Evolutionary conservation across 2,113 vertebrate genomes (phyloP).

Genomic region (Phrynosoma blainvillii): DNA sequence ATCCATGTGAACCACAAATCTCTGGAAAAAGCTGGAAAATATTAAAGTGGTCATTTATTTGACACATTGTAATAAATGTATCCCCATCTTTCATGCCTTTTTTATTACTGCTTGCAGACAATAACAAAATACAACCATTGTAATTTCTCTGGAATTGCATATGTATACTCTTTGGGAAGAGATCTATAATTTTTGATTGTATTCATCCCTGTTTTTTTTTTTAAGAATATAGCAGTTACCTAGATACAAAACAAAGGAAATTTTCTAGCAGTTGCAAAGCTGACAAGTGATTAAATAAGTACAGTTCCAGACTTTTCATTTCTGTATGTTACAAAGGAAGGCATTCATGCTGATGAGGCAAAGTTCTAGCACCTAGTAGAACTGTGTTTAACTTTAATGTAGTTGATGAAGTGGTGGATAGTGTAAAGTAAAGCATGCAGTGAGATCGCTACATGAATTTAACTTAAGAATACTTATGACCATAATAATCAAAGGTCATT

Average conservation of each 20-base stretch:
- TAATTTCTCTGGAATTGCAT: not conserved
- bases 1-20: conserved; percentile 20
- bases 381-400: not conserved
- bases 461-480: too few relatives aligned
- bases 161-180: not conserved
- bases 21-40: not conserved
- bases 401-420: not conserved
- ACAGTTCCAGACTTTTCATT: not conserved
- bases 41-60: not conserved
- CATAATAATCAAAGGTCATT: too few relatives aligned
- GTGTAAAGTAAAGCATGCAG: not conserved
- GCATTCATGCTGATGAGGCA: not conserved
- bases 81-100: not conserved
- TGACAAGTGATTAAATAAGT: conserved; percentile 7
- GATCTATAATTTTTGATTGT: conserved; percentile 25
- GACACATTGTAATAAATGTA: not conserved
- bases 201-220: conserved; percentile 6
- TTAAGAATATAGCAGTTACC: not conserved
- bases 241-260: not conserved
- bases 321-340: not conserved
- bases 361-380: not conserved
- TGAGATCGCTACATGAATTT: too few relatives aligned
- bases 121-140: not conserved
- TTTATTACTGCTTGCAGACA: conserved; percentile 5
- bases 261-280: conserved; percentile 1